These are phyloP conservation scores for Timandra comae DNA, from an alignment of 2,888 invertebrate species.

Conservation along the genomic window DNA sequence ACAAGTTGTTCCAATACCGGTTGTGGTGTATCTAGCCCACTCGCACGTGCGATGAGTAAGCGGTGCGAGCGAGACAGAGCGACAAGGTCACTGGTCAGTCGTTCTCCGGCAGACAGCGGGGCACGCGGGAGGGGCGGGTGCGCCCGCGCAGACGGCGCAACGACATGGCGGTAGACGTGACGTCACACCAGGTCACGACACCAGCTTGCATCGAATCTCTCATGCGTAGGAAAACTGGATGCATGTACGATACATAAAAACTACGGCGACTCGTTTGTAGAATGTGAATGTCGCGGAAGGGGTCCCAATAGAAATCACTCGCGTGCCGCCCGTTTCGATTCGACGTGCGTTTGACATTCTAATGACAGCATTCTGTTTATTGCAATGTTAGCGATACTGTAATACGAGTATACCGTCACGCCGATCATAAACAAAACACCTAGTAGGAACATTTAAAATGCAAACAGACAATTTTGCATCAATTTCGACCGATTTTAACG, in stretches of 20 bases:
- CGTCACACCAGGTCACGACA: conserved; percentile 58
- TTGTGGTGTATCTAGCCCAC: conserved; percentile 36
- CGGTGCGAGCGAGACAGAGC: conserved; percentile 47
- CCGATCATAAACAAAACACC: too few relatives aligned
- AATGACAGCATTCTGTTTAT: too few relatives aligned
- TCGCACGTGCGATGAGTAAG: conserved; percentile 31
- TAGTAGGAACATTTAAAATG: too few relatives aligned
- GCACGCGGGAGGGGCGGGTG: conserved; percentile 48
- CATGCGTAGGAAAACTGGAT: conserved; percentile 66
- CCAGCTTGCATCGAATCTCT: conserved; percentile 52
- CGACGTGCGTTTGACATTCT: too few relatives aligned
- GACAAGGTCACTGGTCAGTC: conserved; percentile 74
- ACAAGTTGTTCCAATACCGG: conserved; percentile 59
- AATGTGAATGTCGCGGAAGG: conserved; percentile 38
- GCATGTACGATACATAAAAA: conserved; percentile 47
- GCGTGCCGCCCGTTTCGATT: too few relatives aligned
- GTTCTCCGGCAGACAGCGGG: conserved; percentile 66
- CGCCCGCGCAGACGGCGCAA: conserved; percentile 66
- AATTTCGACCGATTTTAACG: too few relatives aligned
- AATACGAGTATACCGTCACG: too few relatives aligned
- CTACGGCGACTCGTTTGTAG: conserved; percentile 39
- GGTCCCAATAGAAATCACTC: conserved; percentile 14
- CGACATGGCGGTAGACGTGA: conserved; percentile 59
- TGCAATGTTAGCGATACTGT: too few relatives aligned
- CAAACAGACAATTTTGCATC: too few relatives aligned